A percentile compares a stretch with the other conserved stretches of the same genome.
Evolutionary conservation across 2,113 vertebrate genomes (phyloP).

Genomic region (Alethe castanea): DNA sequence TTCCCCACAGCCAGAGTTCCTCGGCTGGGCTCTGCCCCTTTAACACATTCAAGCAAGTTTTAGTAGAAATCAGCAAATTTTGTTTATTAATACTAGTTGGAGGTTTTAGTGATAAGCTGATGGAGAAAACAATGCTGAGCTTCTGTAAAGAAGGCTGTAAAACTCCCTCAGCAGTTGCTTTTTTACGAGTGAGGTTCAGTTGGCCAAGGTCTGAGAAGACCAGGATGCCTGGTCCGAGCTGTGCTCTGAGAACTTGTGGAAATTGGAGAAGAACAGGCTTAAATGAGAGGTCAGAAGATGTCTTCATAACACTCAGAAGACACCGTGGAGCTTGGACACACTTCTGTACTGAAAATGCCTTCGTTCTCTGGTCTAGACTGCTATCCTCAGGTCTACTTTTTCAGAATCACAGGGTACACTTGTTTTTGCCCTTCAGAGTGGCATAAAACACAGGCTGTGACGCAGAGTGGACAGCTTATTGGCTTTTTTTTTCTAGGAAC

Average conservation of each 20-base stretch:
- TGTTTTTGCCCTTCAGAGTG: background rate
- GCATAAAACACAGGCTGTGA: background rate
- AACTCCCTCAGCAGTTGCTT: background rate
- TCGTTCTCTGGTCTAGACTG: background rate
- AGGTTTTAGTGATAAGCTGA: background rate
- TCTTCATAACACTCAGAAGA: background rate
- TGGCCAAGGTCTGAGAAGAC: background rate
- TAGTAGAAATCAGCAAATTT: background rate
- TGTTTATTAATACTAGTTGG: background rate
- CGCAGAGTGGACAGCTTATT: background rate
- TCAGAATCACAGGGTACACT: background rate
- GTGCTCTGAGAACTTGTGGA: background rate
- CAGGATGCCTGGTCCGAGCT: fast-evolving
- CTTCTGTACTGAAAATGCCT: fast-evolving
- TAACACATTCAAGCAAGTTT: background rate
- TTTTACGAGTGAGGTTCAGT: background rate
- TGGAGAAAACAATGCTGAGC: background rate
- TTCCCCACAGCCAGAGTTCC: background rate
- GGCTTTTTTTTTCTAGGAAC: background rate
- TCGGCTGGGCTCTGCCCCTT: background rate
- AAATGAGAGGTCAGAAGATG: background rate
- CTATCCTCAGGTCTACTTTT: background rate
- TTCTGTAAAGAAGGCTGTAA: background rate
- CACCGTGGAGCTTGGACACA: background rate
- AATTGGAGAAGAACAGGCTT: background rate